Evolutionary conservation across 2,888 invertebrate species (phyloP), one percentile per base, ranked within the genome.

Genomic region (Drosophila setosimentum): DNA sequence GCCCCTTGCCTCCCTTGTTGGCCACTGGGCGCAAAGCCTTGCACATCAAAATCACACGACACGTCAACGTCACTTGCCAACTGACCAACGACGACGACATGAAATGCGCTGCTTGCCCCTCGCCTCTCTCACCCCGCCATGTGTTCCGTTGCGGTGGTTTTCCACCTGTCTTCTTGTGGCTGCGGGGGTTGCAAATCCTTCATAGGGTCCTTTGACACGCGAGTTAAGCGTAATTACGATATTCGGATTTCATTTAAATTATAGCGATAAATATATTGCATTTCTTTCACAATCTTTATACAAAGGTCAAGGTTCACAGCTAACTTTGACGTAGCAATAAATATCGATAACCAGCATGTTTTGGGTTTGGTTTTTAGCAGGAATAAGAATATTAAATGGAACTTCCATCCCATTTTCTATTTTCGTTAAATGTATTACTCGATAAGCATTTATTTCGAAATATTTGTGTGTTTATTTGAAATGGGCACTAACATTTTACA

Each of bases 11-110:
- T 73, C 54, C 68, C 45, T 83, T 72, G 60, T 58, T 76, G 80
- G 63, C 62, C 71, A 55, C 57, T 33, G 55, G 57, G 57, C 60
- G 40, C 51, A 45, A 65, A 73, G 65, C 75, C 68, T 66, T 73
- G 66, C 81, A 72, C 81, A 82, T 80, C 78, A 79, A 88, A 87
- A 86, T 90, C 83, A 80, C 83, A 78, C 79, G 80, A 67, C 80
- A 78, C 84, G 89, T 84, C 77, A 83, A 83, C 69, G 82, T 77
- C 78, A 77, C 49, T 73, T 78, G 73, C 71, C 78, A 76, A 60
- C 71, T 74, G 78, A 77, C 74, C 75, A 61, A 61, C 61, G 63
- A 48, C 59, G 50, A 18, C 18, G 68, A 48, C n/a, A 48, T 29
- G 51, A 35, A 49, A 30, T 48, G 27, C 40, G 11, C 21, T 42